Evolutionary conservation across 2,113 vertebrate species (phyloP).

Genomic region (Pogonocichla stellata): DNA sequence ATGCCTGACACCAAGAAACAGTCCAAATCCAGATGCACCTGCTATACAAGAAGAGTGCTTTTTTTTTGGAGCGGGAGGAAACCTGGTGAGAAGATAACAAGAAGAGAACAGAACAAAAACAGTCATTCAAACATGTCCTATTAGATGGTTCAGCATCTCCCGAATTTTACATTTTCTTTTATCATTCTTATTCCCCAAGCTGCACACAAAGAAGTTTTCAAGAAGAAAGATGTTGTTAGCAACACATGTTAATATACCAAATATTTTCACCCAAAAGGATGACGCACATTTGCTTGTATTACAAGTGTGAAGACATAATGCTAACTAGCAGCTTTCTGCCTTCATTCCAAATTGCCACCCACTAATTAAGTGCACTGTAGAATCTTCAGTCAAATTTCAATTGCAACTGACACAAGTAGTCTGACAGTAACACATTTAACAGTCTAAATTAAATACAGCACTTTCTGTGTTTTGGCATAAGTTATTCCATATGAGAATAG

Average conservation of each 20-base stretch:
- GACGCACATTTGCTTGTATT: neutral
- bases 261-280: neutral
- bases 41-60: neutral
- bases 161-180: neutral
- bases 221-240: neutral
- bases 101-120: neutral
- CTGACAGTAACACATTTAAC: slow-evolving; percentile 1
- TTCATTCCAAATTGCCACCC: neutral
- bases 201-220: neutral
- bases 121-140: neutral
- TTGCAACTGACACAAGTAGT: neutral
- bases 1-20: neutral
- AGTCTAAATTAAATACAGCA: slow-evolving; percentile 9
- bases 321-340: slow-evolving; percentile 5
- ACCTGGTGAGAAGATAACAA: neutral
- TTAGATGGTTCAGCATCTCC: neutral
- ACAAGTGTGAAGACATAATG: slow-evolving; percentile 14
- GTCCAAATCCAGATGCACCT: slow-evolving; percentile 19
- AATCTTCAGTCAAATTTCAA: slow-evolving; percentile 27
- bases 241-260: neutral
- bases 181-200: neutral
- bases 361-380: slow-evolving; percentile 28
- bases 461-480: neutral
- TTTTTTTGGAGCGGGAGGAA: neutral
- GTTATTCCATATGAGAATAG: neutral